phyloP scores from a whole-genome alignment of 1,140 invertebrate genomes.

The Heliconius congener region DNA sequence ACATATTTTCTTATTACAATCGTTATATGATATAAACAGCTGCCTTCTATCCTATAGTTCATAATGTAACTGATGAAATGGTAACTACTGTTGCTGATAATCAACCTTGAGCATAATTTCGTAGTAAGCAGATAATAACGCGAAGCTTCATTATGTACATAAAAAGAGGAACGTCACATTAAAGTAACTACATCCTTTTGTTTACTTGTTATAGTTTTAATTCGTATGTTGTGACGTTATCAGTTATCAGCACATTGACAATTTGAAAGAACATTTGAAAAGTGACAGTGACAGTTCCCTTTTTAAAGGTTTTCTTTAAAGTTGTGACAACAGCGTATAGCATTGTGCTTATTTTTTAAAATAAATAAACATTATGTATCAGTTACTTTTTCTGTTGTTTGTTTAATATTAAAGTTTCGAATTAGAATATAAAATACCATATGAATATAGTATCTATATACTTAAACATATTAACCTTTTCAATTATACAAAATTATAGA shows the following conservation, averaged over 20 bases:
- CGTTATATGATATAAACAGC: not conserved
- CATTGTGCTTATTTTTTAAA: not conserved
- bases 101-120: constrained; percentile 33
- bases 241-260: not conserved
- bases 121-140: constrained; percentile 31
- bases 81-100: constrained; percentile 23
- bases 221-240: constrained; percentile 2
- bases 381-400: too few relatives aligned
- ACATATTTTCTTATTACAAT: constrained; percentile 43
- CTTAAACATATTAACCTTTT: too few relatives aligned
- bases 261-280: not conserved
- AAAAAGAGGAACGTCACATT: constrained; percentile 14
- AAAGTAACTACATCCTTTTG: not conserved
- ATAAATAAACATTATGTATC: too few relatives aligned
- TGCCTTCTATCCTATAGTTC: constrained; percentile 11
- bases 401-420: too few relatives aligned
- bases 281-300: not conserved
- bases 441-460: too few relatives aligned
- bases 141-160: constrained; percentile 2
- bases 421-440: too few relatives aligned
- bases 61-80: constrained; percentile 38
- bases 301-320: not conserved
- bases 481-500: too few relatives aligned
- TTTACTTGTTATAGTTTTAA: constrained; percentile 1
- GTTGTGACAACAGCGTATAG: not conserved